Percentiles rank a stretch among this genome's conserved stretches.
Conservation (phyloP, 2,888 invertebrate species). For the Tetanocera ferruginea region DNA sequence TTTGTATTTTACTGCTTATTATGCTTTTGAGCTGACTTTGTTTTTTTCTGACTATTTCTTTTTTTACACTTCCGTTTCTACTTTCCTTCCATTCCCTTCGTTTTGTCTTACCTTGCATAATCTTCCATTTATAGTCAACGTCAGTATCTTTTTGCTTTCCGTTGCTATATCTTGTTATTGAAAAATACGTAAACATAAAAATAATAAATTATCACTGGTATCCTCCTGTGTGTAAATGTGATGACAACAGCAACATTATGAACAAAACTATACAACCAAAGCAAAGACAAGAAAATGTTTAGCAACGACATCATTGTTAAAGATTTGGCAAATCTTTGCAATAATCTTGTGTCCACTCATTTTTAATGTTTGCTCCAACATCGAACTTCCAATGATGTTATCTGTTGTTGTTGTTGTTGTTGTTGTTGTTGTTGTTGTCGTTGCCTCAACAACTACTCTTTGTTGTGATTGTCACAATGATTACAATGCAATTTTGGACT, state of each 20-base stretch:
- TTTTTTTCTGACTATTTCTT: slow-evolving; percentile 25
- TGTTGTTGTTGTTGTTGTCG: neutral
- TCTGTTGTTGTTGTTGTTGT: neutral
- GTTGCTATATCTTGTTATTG: neutral
- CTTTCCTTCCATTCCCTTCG: no score
- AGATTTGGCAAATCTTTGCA: neutral
- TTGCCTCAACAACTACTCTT: no score
- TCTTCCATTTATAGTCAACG: neutral
- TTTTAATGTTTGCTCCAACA: neutral
- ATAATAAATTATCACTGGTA: neutral
- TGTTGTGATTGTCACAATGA: neutral
- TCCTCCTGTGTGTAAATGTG: neutral
- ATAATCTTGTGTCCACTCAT: neutral
- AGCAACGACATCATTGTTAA: neutral
- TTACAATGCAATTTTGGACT: neutral
- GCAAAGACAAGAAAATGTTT: neutral
- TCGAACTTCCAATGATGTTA: neutral
- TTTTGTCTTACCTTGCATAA: neutral
- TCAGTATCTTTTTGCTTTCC: neutral
- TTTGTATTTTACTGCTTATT: no score
- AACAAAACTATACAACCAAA: neutral
- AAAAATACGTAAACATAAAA: neutral
- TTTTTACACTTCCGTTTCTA: no score
- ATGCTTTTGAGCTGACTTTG: neutral
- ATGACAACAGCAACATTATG: slow-evolving; percentile 4